phyloP scores from a whole-genome alignment of 2,797 vertebrate species.

The Delichon dasypus region DNA sequence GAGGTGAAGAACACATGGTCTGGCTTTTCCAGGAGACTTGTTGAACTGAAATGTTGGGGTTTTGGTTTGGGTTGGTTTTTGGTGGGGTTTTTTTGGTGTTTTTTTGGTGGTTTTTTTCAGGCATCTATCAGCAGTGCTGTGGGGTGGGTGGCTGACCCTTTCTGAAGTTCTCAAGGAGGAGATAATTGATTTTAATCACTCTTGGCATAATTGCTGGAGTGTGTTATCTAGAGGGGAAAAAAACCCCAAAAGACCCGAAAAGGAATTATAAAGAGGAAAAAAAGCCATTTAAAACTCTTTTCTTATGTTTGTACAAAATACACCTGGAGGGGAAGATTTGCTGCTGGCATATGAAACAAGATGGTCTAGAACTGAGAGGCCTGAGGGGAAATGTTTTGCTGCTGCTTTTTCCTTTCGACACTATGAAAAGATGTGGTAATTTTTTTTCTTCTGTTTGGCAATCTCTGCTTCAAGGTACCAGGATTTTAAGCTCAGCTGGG shows the following conservation, averaged over 20 bases:
- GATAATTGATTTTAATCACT: not conserved
- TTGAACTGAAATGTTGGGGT: not conserved
- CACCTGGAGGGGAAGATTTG: not conserved
- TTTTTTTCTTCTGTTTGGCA: not conserved
- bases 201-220: not conserved
- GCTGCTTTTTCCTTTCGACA: not conserved
- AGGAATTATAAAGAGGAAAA: rapidly evolving
- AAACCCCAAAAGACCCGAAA: no score
- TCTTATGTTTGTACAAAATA: not conserved
- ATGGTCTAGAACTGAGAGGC: not conserved
- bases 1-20: not conserved
- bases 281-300: not conserved
- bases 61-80: not conserved
- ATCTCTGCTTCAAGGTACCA: not conserved
- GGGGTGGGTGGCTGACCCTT: not conserved
- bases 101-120: not conserved
- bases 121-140: not conserved
- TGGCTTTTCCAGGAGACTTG: not conserved
- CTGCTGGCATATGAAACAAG: not conserved
- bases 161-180: not conserved
- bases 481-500: not conserved
- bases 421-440: not conserved
- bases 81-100: not conserved
- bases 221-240: not conserved
- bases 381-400: not conserved